Percentiles rank a stretch among this genome's conserved stretches.
Conservation (phyloP, 1,140 invertebrate genomes). For the Lepidurus packardi region DNA sequence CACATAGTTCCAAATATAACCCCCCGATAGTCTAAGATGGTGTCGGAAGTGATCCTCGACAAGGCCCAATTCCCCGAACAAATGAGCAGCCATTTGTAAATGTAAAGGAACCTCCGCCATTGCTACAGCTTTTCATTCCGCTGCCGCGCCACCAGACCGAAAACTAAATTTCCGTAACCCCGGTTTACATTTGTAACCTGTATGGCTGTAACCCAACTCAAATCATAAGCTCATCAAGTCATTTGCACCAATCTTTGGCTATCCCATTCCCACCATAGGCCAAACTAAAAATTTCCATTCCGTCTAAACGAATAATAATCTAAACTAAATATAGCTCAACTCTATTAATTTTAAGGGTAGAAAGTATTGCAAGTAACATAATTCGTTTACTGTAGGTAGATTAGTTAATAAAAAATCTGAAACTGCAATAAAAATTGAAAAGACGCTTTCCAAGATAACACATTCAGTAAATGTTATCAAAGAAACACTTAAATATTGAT, state of each 20-base stretch:
- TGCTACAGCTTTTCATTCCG: not conserved
- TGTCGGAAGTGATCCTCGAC: slow-evolving; percentile 20
- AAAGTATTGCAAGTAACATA: too few relatives aligned
- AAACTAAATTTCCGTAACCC: slow-evolving; percentile 17
- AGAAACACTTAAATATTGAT: too few relatives aligned
- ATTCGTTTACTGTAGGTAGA: too few relatives aligned
- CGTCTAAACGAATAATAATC: too few relatives aligned
- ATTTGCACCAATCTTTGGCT: not conserved
- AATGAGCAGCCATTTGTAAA: not conserved
- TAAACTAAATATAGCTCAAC: too few relatives aligned
- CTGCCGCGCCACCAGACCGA: not conserved
- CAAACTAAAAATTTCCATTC: too few relatives aligned
- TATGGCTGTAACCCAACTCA: not conserved
- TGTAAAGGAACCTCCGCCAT: not conserved
- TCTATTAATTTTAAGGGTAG: too few relatives aligned
- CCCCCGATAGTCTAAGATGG: slow-evolving; percentile 10
- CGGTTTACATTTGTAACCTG: not conserved
- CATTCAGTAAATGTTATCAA: too few relatives aligned
- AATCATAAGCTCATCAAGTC: not conserved
- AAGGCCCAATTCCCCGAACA: slow-evolving; percentile 13
- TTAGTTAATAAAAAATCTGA: too few relatives aligned
- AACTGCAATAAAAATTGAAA: too few relatives aligned
- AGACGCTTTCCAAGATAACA: too few relatives aligned
- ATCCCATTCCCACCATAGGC: too few relatives aligned
- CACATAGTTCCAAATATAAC: not conserved